phyloP scores from a whole-genome alignment of 2,797 vertebrate species.

The Astyanax mexicanus region DNA sequence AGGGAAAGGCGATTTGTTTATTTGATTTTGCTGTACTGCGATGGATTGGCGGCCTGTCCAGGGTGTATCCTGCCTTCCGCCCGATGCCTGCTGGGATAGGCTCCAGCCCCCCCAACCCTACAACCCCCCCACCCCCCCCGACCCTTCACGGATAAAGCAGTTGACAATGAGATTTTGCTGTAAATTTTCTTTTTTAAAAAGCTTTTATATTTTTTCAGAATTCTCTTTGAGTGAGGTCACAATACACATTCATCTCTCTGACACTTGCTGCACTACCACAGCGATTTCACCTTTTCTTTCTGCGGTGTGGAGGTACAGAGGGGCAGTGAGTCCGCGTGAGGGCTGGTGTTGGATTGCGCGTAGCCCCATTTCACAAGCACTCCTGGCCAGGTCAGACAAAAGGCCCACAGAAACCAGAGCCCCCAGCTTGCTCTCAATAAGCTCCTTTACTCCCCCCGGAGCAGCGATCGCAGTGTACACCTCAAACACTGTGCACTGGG shows the following conservation, averaged over 20 bases:
- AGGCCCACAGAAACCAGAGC: constrained; percentile 78
- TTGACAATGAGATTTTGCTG: too few species aligned
- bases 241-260: constrained; percentile 9
- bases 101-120: too few species aligned
- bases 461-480: constrained; percentile 69
- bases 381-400: constrained; percentile 74
- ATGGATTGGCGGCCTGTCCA: too few species aligned
- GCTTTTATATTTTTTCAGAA: not conserved
- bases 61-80: too few species aligned
- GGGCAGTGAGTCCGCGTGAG: constrained; percentile 68
- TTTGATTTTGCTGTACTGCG: too few species aligned
- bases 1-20: too few species aligned
- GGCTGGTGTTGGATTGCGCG: constrained; percentile 75
- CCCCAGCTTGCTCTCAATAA: constrained; percentile 69
- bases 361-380: constrained; percentile 77
- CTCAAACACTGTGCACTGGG: constrained; percentile 69
- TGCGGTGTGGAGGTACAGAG: constrained; percentile 55
- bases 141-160: too few species aligned
- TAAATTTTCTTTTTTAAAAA: too few species aligned
- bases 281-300: constrained; percentile 42
- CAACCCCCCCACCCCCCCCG: too few species aligned
- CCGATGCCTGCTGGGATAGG: too few species aligned
- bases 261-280: constrained; percentile 38
- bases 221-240: constrained; percentile 2
- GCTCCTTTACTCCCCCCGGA: constrained; percentile 71